Evolutionary conservation across 2,113 vertebrate species (phyloP).

Genomic region (Gorsachius goisagi): DNA sequence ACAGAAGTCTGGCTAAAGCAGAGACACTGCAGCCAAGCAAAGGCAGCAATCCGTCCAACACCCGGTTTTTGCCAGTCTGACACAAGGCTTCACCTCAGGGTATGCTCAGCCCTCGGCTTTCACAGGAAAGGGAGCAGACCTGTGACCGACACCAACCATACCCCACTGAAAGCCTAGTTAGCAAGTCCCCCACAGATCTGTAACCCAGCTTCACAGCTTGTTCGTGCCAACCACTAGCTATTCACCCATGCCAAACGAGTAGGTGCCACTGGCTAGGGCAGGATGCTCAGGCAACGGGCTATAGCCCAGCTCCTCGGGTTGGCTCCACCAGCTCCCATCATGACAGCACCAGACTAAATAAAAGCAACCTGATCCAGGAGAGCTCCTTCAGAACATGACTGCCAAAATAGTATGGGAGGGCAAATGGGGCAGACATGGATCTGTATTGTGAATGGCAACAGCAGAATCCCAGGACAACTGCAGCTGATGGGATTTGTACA

Average conservation of each 20-base stretch:
- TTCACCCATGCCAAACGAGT: fast-evolving
- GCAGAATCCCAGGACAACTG: not conserved
- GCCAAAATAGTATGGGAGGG: not conserved
- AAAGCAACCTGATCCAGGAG: not conserved
- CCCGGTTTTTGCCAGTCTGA: not conserved
- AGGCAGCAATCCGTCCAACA: not conserved
- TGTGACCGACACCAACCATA: not conserved
- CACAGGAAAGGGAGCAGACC: not conserved
- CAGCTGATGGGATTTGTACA: not conserved
- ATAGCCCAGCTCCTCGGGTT: not conserved
- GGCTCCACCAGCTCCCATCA: not conserved
- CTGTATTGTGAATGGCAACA: not conserved
- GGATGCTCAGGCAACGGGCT: not conserved
- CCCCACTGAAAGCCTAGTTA: fast-evolving
- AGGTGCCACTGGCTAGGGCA: not conserved
- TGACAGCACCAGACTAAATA: not conserved
- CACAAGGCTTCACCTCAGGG: not conserved
- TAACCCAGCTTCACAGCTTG: not conserved
- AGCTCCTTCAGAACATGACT: not conserved
- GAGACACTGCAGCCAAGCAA: not conserved
- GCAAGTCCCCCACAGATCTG: not conserved
- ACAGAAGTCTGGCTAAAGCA: not conserved
- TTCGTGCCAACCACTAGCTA: not conserved
- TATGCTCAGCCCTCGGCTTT: not conserved
- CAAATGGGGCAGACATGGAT: not conserved